Percentiles rank a stretch among this genome's conserved stretches.
phyloP scores from a whole-genome alignment of 92 coral and sea anemone species.

The Meandrina meandrites region DNA sequence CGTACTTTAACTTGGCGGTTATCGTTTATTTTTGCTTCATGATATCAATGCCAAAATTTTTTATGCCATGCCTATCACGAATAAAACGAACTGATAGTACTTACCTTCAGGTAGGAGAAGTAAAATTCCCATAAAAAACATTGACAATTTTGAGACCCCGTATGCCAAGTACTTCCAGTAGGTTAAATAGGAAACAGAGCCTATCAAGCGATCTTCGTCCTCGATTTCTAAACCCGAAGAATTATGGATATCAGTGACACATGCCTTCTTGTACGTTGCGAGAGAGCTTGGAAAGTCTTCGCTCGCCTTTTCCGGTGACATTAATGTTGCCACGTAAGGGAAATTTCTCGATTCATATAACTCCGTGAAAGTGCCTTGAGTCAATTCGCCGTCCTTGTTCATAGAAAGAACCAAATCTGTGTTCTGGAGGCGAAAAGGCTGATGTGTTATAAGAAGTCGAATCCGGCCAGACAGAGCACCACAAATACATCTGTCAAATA shows the following conservation, averaged over 20 bases:
- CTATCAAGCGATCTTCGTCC: constrained; percentile 12
- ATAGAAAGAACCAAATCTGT: constrained; percentile 1
- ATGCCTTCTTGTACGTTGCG: neutral
- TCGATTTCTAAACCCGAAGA: neutral
- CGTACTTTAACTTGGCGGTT: too few relatives aligned
- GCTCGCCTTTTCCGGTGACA: neutral
- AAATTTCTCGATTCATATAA: neutral
- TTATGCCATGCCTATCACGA: too few relatives aligned
- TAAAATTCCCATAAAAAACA: neutral
- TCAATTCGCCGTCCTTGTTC: neutral
- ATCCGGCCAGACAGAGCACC: neutral
- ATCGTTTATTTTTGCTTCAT: too few relatives aligned
- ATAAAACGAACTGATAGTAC: neutral
- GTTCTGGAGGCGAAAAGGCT: neutral
- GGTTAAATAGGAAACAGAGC: constrained; percentile 5
- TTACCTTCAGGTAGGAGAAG: constrained; percentile 16
- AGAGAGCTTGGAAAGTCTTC: neutral
- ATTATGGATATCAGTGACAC: neutral
- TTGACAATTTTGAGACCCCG: neutral
- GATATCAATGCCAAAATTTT: too few relatives aligned
- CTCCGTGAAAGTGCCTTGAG: neutral
- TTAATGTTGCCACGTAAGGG: neutral
- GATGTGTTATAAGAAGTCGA: neutral
- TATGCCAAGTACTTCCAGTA: constrained; percentile 10
- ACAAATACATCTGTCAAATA: constrained; percentile 11